Evolutionary conservation across 2,797 vertebrate genomes (phyloP), one percentile per base, ranked within the genome.

Genomic region (Crypturellus tataupa): DNA sequence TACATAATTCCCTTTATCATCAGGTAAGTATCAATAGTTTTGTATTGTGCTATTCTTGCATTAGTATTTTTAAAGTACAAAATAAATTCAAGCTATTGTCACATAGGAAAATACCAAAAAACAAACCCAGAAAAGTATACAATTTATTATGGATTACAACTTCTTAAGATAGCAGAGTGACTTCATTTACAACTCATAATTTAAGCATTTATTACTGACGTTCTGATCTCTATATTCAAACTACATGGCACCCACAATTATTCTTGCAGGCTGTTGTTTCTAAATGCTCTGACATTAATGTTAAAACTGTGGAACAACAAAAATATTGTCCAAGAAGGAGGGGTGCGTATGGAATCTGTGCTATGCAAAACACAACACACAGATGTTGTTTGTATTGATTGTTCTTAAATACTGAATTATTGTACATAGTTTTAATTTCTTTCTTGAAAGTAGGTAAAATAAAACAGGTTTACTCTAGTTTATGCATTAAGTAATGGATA

Each of bases 271-370:
- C 67, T 79, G 33, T 85, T 79, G 33, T 85, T 83, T 12, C 9
- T 60, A 60, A 85, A 21, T 5, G 21, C 24, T 49, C 18, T 13
- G 31, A 76, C 14, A 51, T 31, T 55, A 81, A 46, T 33, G 35
- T 27, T 85, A 29, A 49, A 72, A 44, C 3, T 56, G 65, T 62
- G 27, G 20, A 77, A 71, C 16, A 56, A 33, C 23, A 77, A 49
- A 76, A 33, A 39, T 29, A 69, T 17, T 31, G 9, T 46, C 55
- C 14, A 31, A 59, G 23, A 80, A 44, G 27, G 15, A 47, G 40
- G 15, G 1, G 12, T 1, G 1, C 1, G 4, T 7, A 7, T 10
- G 29, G 9, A 83, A 62, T 40, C 23, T 62, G 58, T 47, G 12
- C 35, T 89, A 65, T 0, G 1, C 27, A 49, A 21, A 87, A 56